These are phyloP conservation scores for Rhinolophus ferrumequinum DNA, from an alignment of 2,113 vertebrate genomes.

Conservation along the genomic window DNA sequence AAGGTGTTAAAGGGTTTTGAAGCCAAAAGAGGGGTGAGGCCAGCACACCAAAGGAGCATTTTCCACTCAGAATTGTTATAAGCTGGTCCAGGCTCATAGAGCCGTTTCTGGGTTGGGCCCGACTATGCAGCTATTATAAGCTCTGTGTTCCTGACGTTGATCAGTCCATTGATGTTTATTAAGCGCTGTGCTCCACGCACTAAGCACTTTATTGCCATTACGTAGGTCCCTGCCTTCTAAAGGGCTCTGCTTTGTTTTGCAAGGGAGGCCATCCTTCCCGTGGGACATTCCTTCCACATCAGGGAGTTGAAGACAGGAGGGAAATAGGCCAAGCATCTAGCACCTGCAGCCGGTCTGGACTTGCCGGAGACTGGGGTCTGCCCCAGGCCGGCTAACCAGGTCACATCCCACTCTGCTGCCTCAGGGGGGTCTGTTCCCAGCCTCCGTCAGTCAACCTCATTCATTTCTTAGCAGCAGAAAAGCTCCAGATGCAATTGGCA, in stretches of 20 bases:
- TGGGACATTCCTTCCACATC: not conserved
- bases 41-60: not conserved
- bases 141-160: not conserved
- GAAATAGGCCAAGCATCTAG: not conserved
- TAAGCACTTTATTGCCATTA: not conserved
- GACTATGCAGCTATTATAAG: not conserved
- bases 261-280: not conserved
- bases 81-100: not conserved
- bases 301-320: not conserved
- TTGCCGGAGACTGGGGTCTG: not conserved
- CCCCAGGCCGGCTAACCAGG: not conserved
- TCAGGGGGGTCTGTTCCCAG: not conserved
- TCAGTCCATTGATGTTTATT: not conserved
- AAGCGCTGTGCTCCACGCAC: rapidly evolving
- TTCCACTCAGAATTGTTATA: not conserved
- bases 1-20: not conserved
- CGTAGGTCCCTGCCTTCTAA: not conserved
- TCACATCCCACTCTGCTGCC: not conserved
- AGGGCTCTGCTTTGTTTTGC: not conserved
- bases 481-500: not conserved
- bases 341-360: not conserved
- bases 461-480: not conserved
- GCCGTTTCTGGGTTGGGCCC: not conserved
- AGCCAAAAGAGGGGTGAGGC: not conserved
- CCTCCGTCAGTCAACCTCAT: not conserved